phyloP scores from a whole-genome alignment of 1,140 invertebrate genomes.

The Mamestra configurata region DNA sequence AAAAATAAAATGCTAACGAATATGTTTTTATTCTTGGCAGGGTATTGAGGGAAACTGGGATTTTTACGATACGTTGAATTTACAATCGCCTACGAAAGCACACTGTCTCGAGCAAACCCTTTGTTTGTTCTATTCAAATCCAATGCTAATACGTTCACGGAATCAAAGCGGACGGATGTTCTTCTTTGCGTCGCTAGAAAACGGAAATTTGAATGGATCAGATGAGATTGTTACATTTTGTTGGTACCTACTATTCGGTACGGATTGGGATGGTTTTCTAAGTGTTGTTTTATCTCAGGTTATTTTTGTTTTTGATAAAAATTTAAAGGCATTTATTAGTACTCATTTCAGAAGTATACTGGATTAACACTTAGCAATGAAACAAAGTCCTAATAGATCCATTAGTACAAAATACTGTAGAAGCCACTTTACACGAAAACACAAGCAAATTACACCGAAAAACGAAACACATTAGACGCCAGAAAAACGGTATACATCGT shows the following conservation, averaged over 20 bases:
- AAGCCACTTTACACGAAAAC: conserved; percentile 1
- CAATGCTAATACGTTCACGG: conserved; percentile 86
- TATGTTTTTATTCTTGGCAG: conserved; percentile 51
- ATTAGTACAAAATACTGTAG: neutral
- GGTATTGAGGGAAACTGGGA: conserved; percentile 67
- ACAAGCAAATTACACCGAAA: conserved; percentile 10
- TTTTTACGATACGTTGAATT: conserved; percentile 85
- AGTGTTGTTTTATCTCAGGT: neutral
- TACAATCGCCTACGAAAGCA: conserved; percentile 86
- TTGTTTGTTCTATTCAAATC: conserved; percentile 88
- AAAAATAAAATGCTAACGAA: conserved; percentile 47
- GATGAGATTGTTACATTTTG: conserved; percentile 58
- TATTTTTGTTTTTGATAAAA: neutral
- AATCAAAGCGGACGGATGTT: conserved; percentile 84
- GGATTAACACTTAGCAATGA: neutral
- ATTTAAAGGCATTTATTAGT: neutral
- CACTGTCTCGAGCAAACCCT: conserved; percentile 84
- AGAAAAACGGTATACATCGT: conserved; percentile 32
- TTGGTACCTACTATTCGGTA: conserved; percentile 30
- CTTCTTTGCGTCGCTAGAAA: conserved; percentile 76
- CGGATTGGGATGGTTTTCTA: neutral
- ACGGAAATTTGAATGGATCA: conserved; percentile 73
- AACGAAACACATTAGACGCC: conserved; percentile 4
- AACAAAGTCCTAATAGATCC: neutral
- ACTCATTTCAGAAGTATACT: too few relatives aligned